Base-by-base conservation (phyloP, 2,113 vertebrate species). In the Oryzias woworae region DNA sequence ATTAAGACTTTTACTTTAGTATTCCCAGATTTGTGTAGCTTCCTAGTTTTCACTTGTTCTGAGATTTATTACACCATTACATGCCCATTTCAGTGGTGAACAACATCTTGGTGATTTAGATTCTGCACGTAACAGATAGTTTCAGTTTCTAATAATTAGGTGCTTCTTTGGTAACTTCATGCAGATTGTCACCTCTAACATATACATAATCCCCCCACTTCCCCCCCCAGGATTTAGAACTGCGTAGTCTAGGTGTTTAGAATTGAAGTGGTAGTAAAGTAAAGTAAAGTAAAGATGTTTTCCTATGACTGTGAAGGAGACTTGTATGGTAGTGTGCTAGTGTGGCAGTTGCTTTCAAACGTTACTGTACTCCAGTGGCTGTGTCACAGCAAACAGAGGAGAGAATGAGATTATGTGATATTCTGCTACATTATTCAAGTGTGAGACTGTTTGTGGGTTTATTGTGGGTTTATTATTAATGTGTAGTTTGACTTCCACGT, bases 81-180 rank as follows among this genome's bases (percentile, higher is more conserved):
- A 58, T 52, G 45, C 31, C 20, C 45, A 42, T 71, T 69, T 62
- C 53, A 62, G n/a, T 18, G 6, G 26, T 52, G 28, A 75, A 23
- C 65, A 43, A 53, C 41, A 54, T 69, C 49, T 78, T 58, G 52
- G 53, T 64, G 66, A 48, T 69, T 55, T 72, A 1, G 58, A 78
- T 72, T 61, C 41, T 53, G 48, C 58, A 60, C 50, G 62, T 78
- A 80, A 77, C 63, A 76, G 58, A 70, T 62, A 58, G 67, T 67
- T 63, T 60, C 77, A 58, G 72, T 75, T 75, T 22, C 68, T 62
- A 51, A 60, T 84, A 74, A 87, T 83, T 82, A 85, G 75, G 61
- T 16, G 2, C 69, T 66, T 58, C 62, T 77, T 78, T 44, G 53
- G 49, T 72, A 50, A 83, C 85, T 84, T 82, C 58, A 88, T 84